phyloP scores from a whole-genome alignment of 1,140 invertebrate species.

The Tetramorium alpestre region DNA sequence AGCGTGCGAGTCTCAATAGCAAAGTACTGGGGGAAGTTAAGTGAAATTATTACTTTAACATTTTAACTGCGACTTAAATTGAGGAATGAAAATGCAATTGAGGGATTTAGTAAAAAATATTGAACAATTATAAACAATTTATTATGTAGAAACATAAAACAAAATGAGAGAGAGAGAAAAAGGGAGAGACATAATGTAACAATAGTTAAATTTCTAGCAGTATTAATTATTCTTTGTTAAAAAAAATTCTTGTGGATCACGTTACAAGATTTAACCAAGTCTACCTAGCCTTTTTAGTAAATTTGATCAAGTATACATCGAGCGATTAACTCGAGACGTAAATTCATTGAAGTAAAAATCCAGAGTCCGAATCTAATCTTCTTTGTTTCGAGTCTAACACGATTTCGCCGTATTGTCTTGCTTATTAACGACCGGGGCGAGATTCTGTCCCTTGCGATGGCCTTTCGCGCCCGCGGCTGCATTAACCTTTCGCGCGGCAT shows the following conservation, averaged over 20 bases:
- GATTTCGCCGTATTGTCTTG: conserved; percentile 37
- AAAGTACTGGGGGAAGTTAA: not conserved
- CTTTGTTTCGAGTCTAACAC: not conserved
- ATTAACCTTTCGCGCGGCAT: conserved; percentile 25
- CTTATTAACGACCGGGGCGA: conserved; percentile 32
- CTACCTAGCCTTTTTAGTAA: not conserved
- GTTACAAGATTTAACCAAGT: not conserved
- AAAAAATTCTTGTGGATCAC: not conserved
- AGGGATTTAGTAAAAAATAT: not conserved
- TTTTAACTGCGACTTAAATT: not conserved
- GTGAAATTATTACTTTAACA: not conserved
- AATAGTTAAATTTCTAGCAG: not conserved
- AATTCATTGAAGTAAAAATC: conserved; percentile 8
- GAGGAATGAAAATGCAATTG: not conserved
- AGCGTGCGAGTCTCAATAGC: not conserved
- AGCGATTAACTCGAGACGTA: not conserved
- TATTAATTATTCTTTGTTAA: not conserved
- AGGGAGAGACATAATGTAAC: not conserved
- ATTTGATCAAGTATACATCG: not conserved
- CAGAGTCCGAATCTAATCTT: not conserved
- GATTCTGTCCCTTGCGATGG: conserved; percentile 8
- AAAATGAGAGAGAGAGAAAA: not conserved
- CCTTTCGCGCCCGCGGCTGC: conserved; percentile 16
- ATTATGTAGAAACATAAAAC: not conserved
- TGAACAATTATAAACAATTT: not conserved